Evolutionary conservation across 2,888 invertebrate genomes (phyloP).

Genomic region (Physocephala rufipes): DNA sequence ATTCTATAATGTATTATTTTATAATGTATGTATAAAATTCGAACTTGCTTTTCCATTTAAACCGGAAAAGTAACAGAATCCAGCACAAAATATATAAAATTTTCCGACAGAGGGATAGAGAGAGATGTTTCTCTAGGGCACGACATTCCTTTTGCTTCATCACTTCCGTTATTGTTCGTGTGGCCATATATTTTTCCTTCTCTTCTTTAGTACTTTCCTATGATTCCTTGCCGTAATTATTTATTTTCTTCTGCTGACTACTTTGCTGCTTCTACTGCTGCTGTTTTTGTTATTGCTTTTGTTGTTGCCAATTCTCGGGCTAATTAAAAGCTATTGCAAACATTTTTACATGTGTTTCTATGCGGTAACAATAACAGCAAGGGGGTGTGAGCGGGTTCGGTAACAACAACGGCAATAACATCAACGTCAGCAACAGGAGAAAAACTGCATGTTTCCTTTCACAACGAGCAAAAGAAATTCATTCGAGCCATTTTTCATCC

Average conservation of each 20-base stretch:
- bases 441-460: background rate
- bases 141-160: too few relatives aligned
- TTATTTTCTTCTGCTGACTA: background rate
- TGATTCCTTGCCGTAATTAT: background rate
- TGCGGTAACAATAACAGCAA: background rate
- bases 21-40: too few relatives aligned
- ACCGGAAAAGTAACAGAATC: too few relatives aligned
- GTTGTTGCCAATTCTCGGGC: background rate
- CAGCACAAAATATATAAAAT: too few relatives aligned
- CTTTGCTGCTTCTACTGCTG: background rate
- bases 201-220: background rate
- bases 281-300: background rate
- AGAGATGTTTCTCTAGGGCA: too few relatives aligned
- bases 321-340: conserved; percentile 4
- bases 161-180: too few relatives aligned
- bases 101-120: too few relatives aligned
- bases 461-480: background rate
- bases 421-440: background rate
- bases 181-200: too few relatives aligned
- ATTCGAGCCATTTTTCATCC: background rate
- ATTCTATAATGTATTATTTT: too few relatives aligned
- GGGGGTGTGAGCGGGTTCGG: too few relatives aligned
- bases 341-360: conserved; percentile 2
- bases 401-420: too few relatives aligned
- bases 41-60: too few relatives aligned